phyloP scores from a whole-genome alignment of 2,113 vertebrate species.

The Zosterops pallidus region DNA sequence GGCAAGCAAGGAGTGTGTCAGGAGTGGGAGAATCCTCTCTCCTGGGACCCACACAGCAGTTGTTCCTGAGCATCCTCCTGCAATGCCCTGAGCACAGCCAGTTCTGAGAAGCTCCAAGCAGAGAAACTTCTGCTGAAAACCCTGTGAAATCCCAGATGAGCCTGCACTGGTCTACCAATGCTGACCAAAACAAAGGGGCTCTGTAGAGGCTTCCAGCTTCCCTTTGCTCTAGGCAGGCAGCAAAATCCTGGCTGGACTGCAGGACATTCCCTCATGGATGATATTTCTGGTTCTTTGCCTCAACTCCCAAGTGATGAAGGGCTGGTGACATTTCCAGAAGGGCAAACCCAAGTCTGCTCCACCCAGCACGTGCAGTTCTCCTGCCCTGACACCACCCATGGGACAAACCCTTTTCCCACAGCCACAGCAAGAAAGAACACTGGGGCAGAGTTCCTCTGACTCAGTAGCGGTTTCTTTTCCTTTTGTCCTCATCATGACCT shows the following conservation, averaged over 20 bases:
- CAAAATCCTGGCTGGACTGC: neutral
- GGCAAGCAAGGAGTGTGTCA: neutral
- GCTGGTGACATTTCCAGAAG: neutral
- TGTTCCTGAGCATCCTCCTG: neutral
- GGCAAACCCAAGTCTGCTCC: neutral
- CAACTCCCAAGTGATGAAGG: neutral
- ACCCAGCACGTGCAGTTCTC: neutral
- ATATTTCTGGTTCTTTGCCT: neutral
- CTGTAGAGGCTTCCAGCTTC: neutral
- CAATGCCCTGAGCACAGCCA: neutral
- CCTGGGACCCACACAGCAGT: neutral
- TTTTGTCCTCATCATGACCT: conserved; percentile 26
- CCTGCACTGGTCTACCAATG: neutral
- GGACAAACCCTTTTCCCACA: neutral
- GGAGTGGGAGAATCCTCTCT: neutral
- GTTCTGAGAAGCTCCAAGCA: neutral
- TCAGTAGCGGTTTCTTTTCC: neutral
- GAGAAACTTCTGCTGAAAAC: neutral
- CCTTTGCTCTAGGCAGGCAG: neutral
- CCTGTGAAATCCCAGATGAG: neutral
- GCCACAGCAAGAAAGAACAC: neutral
- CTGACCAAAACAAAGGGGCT: neutral
- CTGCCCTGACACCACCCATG: neutral
- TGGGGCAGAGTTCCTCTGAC: neutral
- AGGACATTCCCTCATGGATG: neutral